phyloP scores from a whole-genome alignment of 1,140 invertebrate genomes.

The Tribolium castaneum region DNA sequence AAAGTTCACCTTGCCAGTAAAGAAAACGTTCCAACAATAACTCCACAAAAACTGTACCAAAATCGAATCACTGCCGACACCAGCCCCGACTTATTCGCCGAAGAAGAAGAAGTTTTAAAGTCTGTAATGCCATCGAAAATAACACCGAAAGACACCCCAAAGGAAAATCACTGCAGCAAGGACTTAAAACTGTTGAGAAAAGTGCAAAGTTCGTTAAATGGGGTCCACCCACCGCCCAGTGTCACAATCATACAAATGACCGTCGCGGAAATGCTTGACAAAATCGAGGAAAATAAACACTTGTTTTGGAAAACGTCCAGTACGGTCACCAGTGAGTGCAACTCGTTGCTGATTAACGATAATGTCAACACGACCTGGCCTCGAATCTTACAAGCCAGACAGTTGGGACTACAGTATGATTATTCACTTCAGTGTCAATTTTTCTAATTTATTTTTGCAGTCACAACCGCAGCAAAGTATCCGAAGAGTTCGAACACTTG shows the following conservation, averaged over 20 bases:
- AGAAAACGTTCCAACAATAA: conserved; percentile 48
- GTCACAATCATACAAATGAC: conserved; percentile 72
- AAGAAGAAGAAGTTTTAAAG: conserved; percentile 58
- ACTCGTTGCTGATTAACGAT: conserved; percentile 52
- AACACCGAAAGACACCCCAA: conserved; percentile 6
- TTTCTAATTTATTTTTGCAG: conserved; percentile 63
- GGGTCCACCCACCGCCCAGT: conserved; percentile 74
- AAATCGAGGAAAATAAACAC: conserved; percentile 51
- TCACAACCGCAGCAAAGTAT: conserved; percentile 71
- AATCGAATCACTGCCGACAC: conserved; percentile 48
- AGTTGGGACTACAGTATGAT: conserved; percentile 75
- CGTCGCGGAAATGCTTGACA: conserved; percentile 70
- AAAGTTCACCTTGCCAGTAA: conserved; percentile 13
- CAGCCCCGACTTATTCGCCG: conserved; percentile 70
- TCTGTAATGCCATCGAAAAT: background rate
- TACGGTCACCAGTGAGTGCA: background rate
- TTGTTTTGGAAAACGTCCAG: conserved; percentile 54
- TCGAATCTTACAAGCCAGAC: conserved; percentile 68
- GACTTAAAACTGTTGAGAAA: conserved; percentile 58
- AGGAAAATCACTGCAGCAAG: conserved; percentile 54
- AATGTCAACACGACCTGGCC: conserved; percentile 65
- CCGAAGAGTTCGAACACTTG: conserved; percentile 73
- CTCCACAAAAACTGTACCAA: conserved; percentile 51
- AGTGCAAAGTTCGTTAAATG: conserved; percentile 66
- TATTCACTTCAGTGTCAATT: background rate